Conservation (phyloP, 1,140 invertebrate genomes). For the Armadillidium nasatum region DNA sequence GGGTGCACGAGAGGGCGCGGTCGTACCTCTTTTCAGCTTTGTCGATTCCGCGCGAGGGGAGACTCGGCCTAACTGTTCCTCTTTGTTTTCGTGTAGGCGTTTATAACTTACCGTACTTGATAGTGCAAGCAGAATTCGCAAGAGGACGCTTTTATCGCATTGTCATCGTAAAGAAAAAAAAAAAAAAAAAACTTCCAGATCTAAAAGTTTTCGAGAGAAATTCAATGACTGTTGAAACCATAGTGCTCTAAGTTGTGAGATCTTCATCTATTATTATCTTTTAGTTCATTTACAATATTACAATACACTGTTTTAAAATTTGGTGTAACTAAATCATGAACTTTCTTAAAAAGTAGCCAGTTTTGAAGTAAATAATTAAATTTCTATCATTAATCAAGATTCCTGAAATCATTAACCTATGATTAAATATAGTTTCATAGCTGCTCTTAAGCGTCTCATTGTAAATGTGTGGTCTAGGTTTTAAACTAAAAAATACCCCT, state of each 20-base stretch:
- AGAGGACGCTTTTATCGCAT: not conserved
- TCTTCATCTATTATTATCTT: not conserved
- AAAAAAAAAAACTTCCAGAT: not conserved
- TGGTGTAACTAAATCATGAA: no score
- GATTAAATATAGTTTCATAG: not conserved
- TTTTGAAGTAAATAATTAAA: not conserved
- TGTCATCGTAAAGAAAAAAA: not conserved
- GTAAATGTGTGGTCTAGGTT: constrained; percentile 80
- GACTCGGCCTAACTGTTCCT: not conserved
- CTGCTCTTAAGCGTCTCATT: not conserved
- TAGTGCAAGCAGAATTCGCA: not conserved
- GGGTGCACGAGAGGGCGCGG: constrained; percentile 8
- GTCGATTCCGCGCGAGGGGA: not conserved
- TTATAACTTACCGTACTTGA: not conserved
- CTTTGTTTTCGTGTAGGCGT: not conserved
- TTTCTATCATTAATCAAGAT: not conserved
- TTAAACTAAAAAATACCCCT: constrained; percentile 89
- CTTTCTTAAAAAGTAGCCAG: no score
- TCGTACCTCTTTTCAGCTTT: not conserved
- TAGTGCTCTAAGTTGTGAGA: not conserved
- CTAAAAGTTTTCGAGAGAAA: not conserved
- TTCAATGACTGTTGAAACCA: not conserved
- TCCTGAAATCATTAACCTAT: not conserved
- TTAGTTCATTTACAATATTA: not conserved
- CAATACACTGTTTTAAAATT: no score